Percentiles rank a stretch among this genome's conserved stretches.
These are phyloP conservation scores for Drosophila oshimai DNA, from an alignment of 1,140 invertebrate species.

Conservation along the genomic window DNA sequence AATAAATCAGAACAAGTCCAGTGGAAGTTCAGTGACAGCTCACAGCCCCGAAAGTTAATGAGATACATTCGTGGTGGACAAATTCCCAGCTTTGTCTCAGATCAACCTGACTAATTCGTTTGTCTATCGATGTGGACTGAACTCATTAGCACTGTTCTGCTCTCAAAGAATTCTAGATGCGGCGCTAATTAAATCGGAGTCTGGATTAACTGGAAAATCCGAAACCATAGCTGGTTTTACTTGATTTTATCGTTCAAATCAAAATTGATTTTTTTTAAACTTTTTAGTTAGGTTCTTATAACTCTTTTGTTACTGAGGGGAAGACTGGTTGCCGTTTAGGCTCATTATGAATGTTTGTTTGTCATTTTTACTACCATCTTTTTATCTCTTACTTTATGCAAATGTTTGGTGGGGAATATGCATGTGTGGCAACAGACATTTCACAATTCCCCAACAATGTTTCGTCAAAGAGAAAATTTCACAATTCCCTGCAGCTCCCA, in stretches of 20 bases:
- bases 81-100: constrained; percentile 31
- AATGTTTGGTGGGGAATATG: constrained; percentile 3
- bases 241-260: constrained; percentile 7
- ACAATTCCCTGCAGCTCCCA: constrained; percentile 19
- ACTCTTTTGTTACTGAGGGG: neutral
- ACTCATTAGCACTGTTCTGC: constrained; percentile 52
- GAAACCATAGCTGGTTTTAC: constrained; percentile 45
- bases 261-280: neutral
- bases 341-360: constrained; percentile 14
- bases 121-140: constrained; percentile 34
- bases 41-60: neutral
- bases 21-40: constrained; percentile 25
- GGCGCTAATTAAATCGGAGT: constrained; percentile 54
- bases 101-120: constrained; percentile 23
- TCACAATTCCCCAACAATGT: constrained; percentile 19
- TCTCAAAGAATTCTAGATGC: constrained; percentile 40
- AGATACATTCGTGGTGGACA: constrained; percentile 24
- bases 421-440: constrained; percentile 20
- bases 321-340: constrained; percentile 22
- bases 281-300: constrained; percentile 24
- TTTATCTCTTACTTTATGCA: constrained; percentile 1
- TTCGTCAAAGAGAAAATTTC: constrained; percentile 42
- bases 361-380: neutral
- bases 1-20: constrained; percentile 40
- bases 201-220: constrained; percentile 63